These are phyloP conservation scores for Thymelicus sylvestris DNA, from an alignment of 2,888 invertebrate genomes.

Conservation along the genomic window DNA sequence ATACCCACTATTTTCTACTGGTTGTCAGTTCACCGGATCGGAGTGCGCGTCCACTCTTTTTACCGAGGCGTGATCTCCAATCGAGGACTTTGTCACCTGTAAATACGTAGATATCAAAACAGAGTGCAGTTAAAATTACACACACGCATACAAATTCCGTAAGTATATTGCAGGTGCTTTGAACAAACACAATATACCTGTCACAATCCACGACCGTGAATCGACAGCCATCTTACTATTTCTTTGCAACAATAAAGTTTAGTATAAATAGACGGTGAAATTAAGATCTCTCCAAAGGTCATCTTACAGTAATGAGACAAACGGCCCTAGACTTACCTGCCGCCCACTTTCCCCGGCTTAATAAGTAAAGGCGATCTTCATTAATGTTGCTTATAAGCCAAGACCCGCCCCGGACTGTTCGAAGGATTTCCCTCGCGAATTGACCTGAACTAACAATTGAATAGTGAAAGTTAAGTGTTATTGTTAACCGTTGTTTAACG, in stretches of 20 bases:
- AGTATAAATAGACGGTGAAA: slow-evolving; percentile 16
- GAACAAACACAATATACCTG: too few relatives aligned
- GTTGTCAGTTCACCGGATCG: too few relatives aligned
- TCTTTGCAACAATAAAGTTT: slow-evolving; percentile 9
- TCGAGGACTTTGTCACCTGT: too few relatives aligned
- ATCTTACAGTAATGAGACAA: slow-evolving; percentile 27
- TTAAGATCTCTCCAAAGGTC: slow-evolving; percentile 32
- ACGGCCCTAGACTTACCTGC: slow-evolving; percentile 17
- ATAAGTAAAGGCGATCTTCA: slow-evolving; percentile 35
- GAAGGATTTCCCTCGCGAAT: slow-evolving; percentile 13
- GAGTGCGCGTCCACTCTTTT: too few relatives aligned
- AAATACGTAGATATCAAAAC: too few relatives aligned
- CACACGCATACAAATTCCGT: too few relatives aligned
- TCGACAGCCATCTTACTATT: neutral
- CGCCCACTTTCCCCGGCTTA: slow-evolving; percentile 32
- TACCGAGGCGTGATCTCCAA: too few relatives aligned
- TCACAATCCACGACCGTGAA: too few relatives aligned
- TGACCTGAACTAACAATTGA: slow-evolving; percentile 7
- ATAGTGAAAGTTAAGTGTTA: slow-evolving; percentile 12
- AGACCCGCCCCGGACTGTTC: slow-evolving; percentile 18
- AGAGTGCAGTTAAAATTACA: too few relatives aligned
- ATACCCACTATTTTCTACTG: too few relatives aligned
- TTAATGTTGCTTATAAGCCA: slow-evolving; percentile 14
- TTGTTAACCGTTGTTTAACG: too few relatives aligned
- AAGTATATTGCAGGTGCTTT: too few relatives aligned